These are phyloP conservation scores for Pristis pectinata DNA, from an alignment of 2,797 vertebrate genomes.

Conservation along the genomic window DNA sequence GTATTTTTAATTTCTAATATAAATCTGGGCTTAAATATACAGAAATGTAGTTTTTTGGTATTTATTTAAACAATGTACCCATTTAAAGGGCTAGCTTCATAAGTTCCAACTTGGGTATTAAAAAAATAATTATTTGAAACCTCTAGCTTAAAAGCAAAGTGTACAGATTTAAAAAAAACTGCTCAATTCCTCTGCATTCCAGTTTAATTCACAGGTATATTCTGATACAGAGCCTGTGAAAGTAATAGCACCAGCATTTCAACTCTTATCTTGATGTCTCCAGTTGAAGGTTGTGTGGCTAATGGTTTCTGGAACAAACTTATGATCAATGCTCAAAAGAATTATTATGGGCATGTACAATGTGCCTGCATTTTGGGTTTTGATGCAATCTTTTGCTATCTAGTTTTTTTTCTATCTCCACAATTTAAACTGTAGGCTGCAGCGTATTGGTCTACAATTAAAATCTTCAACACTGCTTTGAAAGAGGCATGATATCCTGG, in stretches of 20 bases:
- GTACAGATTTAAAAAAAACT: not conserved
- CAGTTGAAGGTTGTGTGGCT: constrained; percentile 10
- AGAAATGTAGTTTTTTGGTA: not conserved
- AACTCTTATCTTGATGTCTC: constrained; percentile 12
- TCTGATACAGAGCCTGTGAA: constrained; percentile 23
- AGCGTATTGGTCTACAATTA: not conserved
- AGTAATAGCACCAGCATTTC: constrained; percentile 18
- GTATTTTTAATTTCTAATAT: constrained; percentile 31
- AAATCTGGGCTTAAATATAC: not conserved
- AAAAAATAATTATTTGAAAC: constrained; percentile 24
- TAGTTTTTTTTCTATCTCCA: not conserved
- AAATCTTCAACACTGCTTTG: not conserved
- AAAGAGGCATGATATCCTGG: not conserved
- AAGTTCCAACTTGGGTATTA: constrained; percentile 18
- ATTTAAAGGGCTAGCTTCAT: constrained; percentile 35
- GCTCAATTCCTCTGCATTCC: constrained; percentile 30
- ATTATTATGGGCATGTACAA: not conserved
- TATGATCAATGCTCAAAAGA: constrained; percentile 6
- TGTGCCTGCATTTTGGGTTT: not conserved
- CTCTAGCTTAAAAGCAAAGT: constrained; percentile 37
- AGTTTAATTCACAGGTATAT: constrained; percentile 36
- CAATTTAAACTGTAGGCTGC: not conserved
- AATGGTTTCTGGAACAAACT: constrained; percentile 15
- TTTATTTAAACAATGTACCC: constrained; percentile 36
- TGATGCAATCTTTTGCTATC: not conserved